Conservation (phyloP, 2,888 invertebrate genomes). For the Alviniconcha strummeri region DNA sequence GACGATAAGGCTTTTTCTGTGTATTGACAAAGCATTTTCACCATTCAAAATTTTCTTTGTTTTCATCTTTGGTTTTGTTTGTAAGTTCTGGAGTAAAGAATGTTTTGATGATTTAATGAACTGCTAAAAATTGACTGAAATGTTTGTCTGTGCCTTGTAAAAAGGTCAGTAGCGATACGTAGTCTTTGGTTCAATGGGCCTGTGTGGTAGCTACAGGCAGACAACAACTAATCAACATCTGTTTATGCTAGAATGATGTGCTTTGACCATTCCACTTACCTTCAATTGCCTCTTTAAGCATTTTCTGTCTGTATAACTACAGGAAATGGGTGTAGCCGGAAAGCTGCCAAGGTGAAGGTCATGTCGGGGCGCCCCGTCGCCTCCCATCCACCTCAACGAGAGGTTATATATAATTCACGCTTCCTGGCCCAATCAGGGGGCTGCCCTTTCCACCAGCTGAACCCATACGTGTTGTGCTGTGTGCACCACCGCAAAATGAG, state of each 20-base stretch:
- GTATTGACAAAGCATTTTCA: not conserved
- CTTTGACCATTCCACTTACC: too few relatives aligned
- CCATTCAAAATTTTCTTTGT: too few relatives aligned
- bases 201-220: too few relatives aligned
- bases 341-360: constrained; percentile 33
- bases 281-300: constrained; percentile 5
- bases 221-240: too few relatives aligned
- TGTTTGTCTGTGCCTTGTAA: not conserved
- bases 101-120: too few relatives aligned
- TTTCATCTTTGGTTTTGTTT: too few relatives aligned
- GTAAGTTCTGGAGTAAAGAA: too few relatives aligned
- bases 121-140: not conserved
- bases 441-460: not conserved
- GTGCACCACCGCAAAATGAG: too few relatives aligned
- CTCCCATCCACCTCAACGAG: constrained; percentile 37
- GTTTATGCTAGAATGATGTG: too few relatives aligned
- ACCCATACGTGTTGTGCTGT: constrained; percentile 11
- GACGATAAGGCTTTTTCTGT: not conserved
- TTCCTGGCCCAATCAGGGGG: constrained; percentile 21
- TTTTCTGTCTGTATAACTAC: constrained; percentile 43
- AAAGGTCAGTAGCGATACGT: too few relatives aligned
- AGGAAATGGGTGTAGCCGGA: constrained; percentile 59
- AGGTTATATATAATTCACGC: constrained; percentile 40
- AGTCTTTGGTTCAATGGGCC: too few relatives aligned
- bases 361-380: constrained; percentile 26